These are phyloP conservation scores for Sesia bembeciformis DNA, from an alignment of 2,888 invertebrate genomes.

Conservation along the genomic window DNA sequence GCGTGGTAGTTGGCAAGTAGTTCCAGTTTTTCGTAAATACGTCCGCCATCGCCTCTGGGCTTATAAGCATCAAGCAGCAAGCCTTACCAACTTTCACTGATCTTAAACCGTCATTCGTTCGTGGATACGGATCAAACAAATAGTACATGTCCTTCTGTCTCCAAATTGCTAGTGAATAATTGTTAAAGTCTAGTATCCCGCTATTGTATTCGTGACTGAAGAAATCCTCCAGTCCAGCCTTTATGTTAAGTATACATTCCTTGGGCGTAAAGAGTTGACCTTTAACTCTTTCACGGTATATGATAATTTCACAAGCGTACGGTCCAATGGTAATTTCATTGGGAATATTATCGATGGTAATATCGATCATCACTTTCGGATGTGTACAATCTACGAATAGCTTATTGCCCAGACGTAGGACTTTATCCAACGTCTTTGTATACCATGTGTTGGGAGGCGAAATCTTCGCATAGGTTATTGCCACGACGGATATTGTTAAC, in stretches of 20 bases:
- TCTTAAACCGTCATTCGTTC: slow-evolving; percentile 71
- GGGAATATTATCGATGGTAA: slow-evolving; percentile 71
- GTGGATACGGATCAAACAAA: slow-evolving; percentile 78
- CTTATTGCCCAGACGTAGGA: slow-evolving; percentile 73
- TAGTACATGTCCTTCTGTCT: slow-evolving; percentile 77
- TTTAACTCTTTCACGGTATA: slow-evolving; percentile 67
- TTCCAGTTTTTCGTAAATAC: slow-evolving; percentile 69
- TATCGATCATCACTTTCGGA: slow-evolving; percentile 60
- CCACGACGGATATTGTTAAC: slow-evolving; percentile 72
- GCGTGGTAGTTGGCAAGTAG: slow-evolving; percentile 57
- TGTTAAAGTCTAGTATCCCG: slow-evolving; percentile 75
- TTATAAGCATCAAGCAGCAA: slow-evolving; percentile 77
- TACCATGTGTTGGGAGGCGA: slow-evolving; percentile 77
- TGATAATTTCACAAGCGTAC: slow-evolving; percentile 72
- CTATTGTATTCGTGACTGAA: slow-evolving; percentile 66
- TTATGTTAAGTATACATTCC: slow-evolving; percentile 67
- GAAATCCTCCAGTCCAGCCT: slow-evolving; percentile 61
- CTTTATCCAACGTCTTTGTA: slow-evolving; percentile 72
- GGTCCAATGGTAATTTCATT: slow-evolving; percentile 73
- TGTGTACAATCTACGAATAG: slow-evolving; percentile 69
- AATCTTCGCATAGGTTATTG: slow-evolving; percentile 78
- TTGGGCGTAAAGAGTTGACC: slow-evolving; percentile 64
- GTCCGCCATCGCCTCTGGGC: slow-evolving; percentile 71
- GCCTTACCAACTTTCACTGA: slow-evolving; percentile 72
- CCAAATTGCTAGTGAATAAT: slow-evolving; percentile 75